Percentiles rank a stretch among this genome's conserved stretches.
phyloP scores from a whole-genome alignment of 37 sponge, comb jelly and placozoan species.

The Axinella damicornis region DNA sequence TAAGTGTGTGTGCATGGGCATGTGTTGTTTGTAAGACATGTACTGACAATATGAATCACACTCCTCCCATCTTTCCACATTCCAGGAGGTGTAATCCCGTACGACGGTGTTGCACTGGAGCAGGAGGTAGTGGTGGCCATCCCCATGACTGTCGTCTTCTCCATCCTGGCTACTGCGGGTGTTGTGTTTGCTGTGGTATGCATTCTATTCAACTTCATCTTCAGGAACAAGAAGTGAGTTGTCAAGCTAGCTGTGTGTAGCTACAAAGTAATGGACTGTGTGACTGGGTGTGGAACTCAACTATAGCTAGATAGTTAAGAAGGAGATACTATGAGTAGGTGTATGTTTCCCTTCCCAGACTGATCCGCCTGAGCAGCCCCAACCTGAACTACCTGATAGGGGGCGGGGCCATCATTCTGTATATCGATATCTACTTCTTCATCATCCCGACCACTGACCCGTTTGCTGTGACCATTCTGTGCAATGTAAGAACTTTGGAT shows the following conservation, averaged over 20 bases:
- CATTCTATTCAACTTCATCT: conserved; percentile 25
- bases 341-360: too few relatives aligned
- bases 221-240: conserved; percentile 4
- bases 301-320: too few relatives aligned
- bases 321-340: too few relatives aligned
- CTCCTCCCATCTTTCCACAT: too few relatives aligned
- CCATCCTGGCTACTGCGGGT: conserved; percentile 10
- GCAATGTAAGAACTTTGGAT: too few relatives aligned
- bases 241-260: too few relatives aligned
- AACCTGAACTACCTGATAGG: conserved; percentile 12
- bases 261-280: too few relatives aligned
- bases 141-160: conserved; percentile 10
- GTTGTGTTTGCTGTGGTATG: conserved; percentile 33
- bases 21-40: too few relatives aligned
- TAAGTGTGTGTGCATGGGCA: too few relatives aligned
- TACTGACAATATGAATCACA: too few relatives aligned
- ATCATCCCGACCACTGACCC: neutral
- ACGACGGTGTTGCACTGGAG: conserved; percentile 20
- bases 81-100: conserved; percentile 6
- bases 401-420: conserved; percentile 18
- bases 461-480: neutral
- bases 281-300: too few relatives aligned
- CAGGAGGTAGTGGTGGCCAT: conserved; percentile 3
- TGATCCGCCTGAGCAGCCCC: neutral
- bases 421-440: neutral